A percentile compares a stretch with the other conserved stretches of the same genome.
These are phyloP conservation scores for Clanis bilineata DNA, from an alignment of 2,888 invertebrate genomes.

Conservation along the genomic window DNA sequence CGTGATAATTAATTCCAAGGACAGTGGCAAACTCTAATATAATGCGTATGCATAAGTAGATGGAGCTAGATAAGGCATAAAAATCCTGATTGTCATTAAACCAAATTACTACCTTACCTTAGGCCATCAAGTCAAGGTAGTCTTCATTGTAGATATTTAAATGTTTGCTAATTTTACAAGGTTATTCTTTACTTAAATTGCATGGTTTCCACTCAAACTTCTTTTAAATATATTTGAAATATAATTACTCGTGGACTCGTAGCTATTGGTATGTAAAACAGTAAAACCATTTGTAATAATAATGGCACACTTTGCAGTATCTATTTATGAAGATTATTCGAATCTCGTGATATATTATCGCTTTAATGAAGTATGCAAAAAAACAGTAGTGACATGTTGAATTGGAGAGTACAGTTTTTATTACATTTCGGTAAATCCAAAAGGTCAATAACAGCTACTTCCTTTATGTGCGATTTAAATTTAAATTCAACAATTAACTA, in stretches of 20 bases:
- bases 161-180: conserved; percentile 62
- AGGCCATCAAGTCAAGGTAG: conserved; percentile 59
- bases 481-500: conserved; percentile 64
- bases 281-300: conserved; percentile 3
- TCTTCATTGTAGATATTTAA: conserved; percentile 58
- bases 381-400: conserved; percentile 5
- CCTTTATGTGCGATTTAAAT: conserved; percentile 54
- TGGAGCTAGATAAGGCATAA: conserved; percentile 39
- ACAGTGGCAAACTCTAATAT: conserved; percentile 32
- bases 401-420: conserved; percentile 15
- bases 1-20: conserved; percentile 42
- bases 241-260: not conserved
- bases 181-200: conserved; percentile 48
- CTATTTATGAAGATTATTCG: not conserved
- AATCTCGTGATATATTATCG: not conserved
- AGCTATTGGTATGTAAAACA: conserved; percentile 12
- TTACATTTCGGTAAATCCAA: conserved; percentile 40
- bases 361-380: not conserved
- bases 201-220: conserved; percentile 22
- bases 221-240: conserved; percentile 16
- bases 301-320: not conserved
- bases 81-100: conserved; percentile 45
- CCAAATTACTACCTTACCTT: conserved; percentile 49
- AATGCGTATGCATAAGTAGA: conserved; percentile 32
- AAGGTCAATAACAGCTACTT: conserved; percentile 61